These are phyloP conservation scores for Amiota communis DNA, from an alignment of 2,888 invertebrate species.

Conservation along the genomic window DNA sequence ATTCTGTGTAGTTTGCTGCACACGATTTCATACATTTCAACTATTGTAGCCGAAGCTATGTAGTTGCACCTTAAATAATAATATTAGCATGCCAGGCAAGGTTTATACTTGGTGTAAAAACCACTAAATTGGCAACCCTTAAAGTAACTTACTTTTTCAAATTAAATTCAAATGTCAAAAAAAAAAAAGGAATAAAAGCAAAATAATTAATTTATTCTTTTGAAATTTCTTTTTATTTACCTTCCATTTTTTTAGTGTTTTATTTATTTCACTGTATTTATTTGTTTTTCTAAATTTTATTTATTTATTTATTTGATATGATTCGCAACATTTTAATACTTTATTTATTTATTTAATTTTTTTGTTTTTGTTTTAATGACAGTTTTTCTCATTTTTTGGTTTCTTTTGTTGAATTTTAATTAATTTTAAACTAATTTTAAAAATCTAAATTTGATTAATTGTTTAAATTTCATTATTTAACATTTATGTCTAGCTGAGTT, in stretches of 20 bases:
- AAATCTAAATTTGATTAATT: slow-evolving; percentile 35
- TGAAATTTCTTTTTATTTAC: neutral
- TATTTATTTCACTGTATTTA: slow-evolving; percentile 32
- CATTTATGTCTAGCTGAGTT: slow-evolving; percentile 35
- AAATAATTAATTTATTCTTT: too few species aligned
- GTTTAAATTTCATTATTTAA: slow-evolving; percentile 29
- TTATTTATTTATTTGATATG: slow-evolving; percentile 57
- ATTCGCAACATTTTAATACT: slow-evolving; percentile 51
- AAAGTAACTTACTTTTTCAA: too few species aligned
- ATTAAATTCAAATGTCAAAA: neutral
- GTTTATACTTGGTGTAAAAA: too few species aligned
- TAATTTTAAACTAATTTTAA: slow-evolving; percentile 26
- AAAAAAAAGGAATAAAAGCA: neutral
- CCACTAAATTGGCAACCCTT: too few species aligned
- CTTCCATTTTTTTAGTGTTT: slow-evolving; percentile 37
- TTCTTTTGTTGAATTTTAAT: slow-evolving; percentile 38
- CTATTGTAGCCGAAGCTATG: too few species aligned
- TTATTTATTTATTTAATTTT: slow-evolving; percentile 32
- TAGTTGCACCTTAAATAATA: too few species aligned
- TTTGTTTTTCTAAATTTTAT: slow-evolving; percentile 49
- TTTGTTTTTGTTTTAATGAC: slow-evolving; percentile 30
- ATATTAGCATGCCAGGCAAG: too few species aligned
- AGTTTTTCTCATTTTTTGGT: neutral
- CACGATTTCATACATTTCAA: too few species aligned
- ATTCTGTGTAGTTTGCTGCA: too few species aligned